Evolutionary conservation across 2,797 vertebrate species (phyloP).

Genomic region (Ficedula albicollis): DNA sequence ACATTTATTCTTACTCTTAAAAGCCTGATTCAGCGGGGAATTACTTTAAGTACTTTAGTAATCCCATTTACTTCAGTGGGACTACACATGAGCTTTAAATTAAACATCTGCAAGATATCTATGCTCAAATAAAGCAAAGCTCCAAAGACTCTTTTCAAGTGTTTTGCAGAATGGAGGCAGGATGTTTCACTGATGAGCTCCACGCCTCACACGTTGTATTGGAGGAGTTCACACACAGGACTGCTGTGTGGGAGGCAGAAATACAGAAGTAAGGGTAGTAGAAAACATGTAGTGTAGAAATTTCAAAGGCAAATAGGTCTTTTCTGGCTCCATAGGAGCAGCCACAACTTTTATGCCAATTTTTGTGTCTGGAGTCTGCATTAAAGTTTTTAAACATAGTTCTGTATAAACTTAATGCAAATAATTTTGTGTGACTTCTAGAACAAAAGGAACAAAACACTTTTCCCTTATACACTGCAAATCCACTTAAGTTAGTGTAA

Average conservation of each 20-base stretch:
- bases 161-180: not conserved
- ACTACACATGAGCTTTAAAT: constrained; percentile 59
- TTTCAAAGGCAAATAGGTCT: not conserved
- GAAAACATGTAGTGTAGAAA: not conserved
- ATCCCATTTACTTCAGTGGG: constrained; percentile 59
- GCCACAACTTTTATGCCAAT: not conserved
- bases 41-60: constrained; percentile 65
- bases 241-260: not conserved
- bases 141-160: not conserved
- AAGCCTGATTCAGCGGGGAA: constrained; percentile 56
- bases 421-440: not conserved
- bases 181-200: not conserved
- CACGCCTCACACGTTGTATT: not conserved
- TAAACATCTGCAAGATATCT: constrained; percentile 66
- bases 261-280: not conserved
- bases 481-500: not conserved
- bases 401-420: not conserved
- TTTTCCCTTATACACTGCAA: not conserved
- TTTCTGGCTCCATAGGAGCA: not conserved
- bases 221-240: not conserved
- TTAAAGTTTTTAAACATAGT: not conserved
- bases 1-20: constrained; percentile 49
- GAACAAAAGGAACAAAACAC: not conserved
- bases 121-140: constrained; percentile 36
- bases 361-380: not conserved